phyloP scores from a whole-genome alignment of 2,113 vertebrate species.

The Monarcha castaneiventris region DNA sequence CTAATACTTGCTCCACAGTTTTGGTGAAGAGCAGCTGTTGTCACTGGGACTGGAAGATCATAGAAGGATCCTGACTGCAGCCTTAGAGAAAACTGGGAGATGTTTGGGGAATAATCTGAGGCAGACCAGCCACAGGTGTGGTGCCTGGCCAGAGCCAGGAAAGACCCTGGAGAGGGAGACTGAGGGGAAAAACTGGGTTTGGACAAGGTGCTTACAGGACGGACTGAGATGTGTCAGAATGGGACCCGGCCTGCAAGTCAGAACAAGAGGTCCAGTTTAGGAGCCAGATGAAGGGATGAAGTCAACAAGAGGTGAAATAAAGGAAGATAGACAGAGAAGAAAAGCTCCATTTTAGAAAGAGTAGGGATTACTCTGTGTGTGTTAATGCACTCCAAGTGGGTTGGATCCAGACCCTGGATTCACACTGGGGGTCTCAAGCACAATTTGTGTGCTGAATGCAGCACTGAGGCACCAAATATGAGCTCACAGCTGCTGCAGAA shows the following conservation, averaged over 20 bases:
- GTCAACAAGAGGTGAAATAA: not conserved
- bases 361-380: not conserved
- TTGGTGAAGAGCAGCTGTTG: not conserved
- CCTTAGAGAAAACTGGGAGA: not conserved
- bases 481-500: not conserved
- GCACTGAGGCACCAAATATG: not conserved
- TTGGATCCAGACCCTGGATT: rapidly evolving
- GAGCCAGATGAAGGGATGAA: not conserved
- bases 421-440: not conserved
- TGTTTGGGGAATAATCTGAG: not conserved
- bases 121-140: not conserved
- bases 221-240: not conserved
- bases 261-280: not conserved
- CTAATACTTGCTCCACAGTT: not conserved
- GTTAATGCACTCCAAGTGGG: not conserved
- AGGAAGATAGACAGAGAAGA: not conserved
- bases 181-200: not conserved
- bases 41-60: not conserved
- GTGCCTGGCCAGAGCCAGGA: not conserved
- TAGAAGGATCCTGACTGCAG: not conserved
- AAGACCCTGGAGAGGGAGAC: not conserved
- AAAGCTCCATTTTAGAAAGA: not conserved
- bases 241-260: not conserved
- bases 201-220: rapidly evolving
- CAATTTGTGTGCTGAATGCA: not conserved